Percentiles rank a stretch among this genome's conserved stretches.
These are phyloP conservation scores for Agapornis roseicollis DNA, from an alignment of 2,113 vertebrate genomes.

Conservation along the genomic window DNA sequence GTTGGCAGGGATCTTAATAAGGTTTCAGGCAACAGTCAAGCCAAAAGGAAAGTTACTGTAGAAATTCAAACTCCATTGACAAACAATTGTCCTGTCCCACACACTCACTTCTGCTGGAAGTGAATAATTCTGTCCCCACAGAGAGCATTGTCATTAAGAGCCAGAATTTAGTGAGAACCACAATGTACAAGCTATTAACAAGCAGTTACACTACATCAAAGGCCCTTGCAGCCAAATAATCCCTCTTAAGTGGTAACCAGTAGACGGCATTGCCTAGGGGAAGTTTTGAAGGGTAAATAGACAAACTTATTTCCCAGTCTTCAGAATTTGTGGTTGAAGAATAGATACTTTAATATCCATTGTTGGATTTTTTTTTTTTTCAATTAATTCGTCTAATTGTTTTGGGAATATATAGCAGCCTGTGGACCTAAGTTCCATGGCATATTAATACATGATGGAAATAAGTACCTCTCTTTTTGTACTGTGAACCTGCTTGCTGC, in stretches of 20 bases:
- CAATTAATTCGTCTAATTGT: neutral
- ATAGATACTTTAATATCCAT: neutral
- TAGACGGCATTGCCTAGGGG: neutral
- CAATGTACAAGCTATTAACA: neutral
- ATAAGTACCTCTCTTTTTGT: neutral
- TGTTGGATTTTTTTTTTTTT: neutral
- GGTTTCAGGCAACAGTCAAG: neutral
- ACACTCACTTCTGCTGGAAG: neutral
- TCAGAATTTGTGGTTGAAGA: neutral
- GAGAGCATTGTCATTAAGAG: neutral
- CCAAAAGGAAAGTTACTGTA: neutral
- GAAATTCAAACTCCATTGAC: neutral
- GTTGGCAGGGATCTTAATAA: neutral
- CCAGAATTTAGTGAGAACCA: neutral
- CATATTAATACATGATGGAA: neutral
- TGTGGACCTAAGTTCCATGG: neutral
- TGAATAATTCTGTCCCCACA: neutral
- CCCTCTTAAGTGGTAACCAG: neutral
- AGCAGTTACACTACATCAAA: neutral
- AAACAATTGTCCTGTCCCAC: neutral
- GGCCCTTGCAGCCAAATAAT: neutral
- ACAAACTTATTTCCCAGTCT: neutral
- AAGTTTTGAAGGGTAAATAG: neutral
- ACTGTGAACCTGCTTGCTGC: neutral
- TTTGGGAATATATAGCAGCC: neutral